Conservation (phyloP, 2,113 vertebrate genomes). For the Glaucomys volans region DNA sequence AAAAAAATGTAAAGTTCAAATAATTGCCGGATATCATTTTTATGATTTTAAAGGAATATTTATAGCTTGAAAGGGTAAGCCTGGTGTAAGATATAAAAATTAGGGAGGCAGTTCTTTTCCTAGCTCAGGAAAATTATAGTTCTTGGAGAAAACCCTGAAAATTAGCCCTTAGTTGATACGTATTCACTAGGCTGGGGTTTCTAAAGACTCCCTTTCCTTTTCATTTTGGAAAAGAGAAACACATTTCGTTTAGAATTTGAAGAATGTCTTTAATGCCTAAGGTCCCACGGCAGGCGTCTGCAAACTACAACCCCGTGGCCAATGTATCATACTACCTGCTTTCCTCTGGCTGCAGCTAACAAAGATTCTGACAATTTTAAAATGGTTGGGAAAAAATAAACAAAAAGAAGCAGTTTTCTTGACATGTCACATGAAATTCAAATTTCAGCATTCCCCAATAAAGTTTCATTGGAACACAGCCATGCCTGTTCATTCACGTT, state of each 20-base stretch:
- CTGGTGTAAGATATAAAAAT: constrained; percentile 38
- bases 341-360: not conserved
- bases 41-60: constrained; percentile 64
- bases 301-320: too few relatives aligned
- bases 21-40: constrained; percentile 46
- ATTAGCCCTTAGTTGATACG: not conserved
- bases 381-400: not conserved
- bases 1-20: constrained; percentile 49
- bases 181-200: not conserved
- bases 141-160: constrained; percentile 4
- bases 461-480: not conserved
- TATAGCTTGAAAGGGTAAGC: constrained; percentile 57
- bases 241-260: not conserved
- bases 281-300: not conserved
- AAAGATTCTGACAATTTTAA: not conserved
- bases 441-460: not conserved
- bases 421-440: not conserved
- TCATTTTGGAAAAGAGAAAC: not conserved
- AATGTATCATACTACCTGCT: not conserved
- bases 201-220: not conserved
- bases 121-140: constrained; percentile 59
- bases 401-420: not conserved
- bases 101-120: constrained; percentile 36
- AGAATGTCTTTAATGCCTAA: not conserved
- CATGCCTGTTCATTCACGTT: not conserved